Percentiles rank a stretch among this genome's conserved stretches.
These are phyloP conservation scores for Ceratosolen solmsi DNA, from an alignment of 1,140 invertebrate genomes.

Conservation along the genomic window DNA sequence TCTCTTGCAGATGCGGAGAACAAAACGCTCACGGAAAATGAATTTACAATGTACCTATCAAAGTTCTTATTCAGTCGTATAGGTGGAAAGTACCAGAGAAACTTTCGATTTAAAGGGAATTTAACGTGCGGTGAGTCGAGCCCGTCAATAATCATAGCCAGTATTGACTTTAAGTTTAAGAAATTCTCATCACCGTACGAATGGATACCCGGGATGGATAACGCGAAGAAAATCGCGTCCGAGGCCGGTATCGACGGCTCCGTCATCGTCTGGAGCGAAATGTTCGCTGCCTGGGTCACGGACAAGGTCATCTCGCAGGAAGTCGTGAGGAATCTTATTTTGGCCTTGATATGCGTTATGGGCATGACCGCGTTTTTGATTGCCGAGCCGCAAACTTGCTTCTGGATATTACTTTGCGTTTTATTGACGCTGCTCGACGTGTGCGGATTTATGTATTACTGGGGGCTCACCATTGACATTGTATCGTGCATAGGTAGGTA, in stretches of 20 bases:
- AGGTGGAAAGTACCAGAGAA: slow-evolving; percentile 80
- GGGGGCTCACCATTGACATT: slow-evolving; percentile 90
- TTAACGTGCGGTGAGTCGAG: slow-evolving; percentile 77
- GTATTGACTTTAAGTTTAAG: slow-evolving; percentile 78
- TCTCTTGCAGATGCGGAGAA: slow-evolving; percentile 23
- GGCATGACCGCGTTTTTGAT: slow-evolving; percentile 85
- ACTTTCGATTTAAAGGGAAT: slow-evolving; percentile 78
- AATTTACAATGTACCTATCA: slow-evolving; percentile 78
- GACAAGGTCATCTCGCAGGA: slow-evolving; percentile 85
- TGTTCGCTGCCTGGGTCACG: slow-evolving; percentile 84
- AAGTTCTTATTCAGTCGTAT: slow-evolving; percentile 81
- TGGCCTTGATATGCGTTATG: slow-evolving; percentile 88
- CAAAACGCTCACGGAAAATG: slow-evolving; percentile 66
- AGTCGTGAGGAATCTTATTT: slow-evolving; percentile 84
- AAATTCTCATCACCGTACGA: slow-evolving; percentile 77
- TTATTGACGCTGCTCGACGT: slow-evolving; percentile 86
- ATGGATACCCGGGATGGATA: slow-evolving; percentile 84
- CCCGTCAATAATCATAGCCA: slow-evolving; percentile 75
- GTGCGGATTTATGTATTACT: slow-evolving; percentile 86
- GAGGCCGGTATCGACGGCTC: slow-evolving; percentile 75
- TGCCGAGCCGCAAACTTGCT: slow-evolving; percentile 84
- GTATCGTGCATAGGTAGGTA: slow-evolving; percentile 84
- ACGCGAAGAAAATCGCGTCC: slow-evolving; percentile 75
- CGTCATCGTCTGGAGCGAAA: slow-evolving; percentile 80
- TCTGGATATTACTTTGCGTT: slow-evolving; percentile 86